Conservation (phyloP, 2,888 invertebrate genomes). For the Stictocephala bisonia region DNA sequence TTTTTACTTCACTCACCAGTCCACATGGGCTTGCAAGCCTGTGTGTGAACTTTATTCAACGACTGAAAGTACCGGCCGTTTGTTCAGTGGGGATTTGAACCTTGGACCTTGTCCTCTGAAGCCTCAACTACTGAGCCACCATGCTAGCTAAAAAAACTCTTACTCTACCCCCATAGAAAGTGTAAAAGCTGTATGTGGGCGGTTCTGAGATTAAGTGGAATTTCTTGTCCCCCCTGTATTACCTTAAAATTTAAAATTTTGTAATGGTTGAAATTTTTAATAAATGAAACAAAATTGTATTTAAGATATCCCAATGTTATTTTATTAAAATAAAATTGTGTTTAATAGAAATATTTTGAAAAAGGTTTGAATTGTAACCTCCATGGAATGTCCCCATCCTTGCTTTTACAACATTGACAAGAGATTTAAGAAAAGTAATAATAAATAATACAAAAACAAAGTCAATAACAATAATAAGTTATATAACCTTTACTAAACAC, state of each 20-base stretch:
- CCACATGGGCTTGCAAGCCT: no score
- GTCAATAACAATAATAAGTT: conserved; percentile 14
- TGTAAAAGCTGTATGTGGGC: not conserved
- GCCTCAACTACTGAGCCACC: no score
- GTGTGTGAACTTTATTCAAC: no score
- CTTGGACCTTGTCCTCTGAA: no score
- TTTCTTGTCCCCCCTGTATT: conserved; percentile 19
- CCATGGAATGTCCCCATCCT: conserved; percentile 19
- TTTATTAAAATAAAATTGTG: not conserved
- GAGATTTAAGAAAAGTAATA: conserved; percentile 7
- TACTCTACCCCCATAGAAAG: no score
- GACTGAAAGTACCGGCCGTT: no score
- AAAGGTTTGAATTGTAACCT: conserved; percentile 3
- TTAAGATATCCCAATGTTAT: conserved; percentile 3
- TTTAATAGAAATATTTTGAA: conserved; percentile 4
- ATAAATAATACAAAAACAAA: not conserved
- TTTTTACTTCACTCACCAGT: no score
- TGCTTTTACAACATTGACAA: conserved; percentile 23
- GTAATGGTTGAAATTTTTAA: not conserved
- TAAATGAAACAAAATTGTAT: conserved; percentile 22
- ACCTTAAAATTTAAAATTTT: not conserved
- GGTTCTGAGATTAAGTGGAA: conserved; percentile 24
- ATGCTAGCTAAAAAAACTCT: no score
- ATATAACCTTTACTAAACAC: conserved; percentile 6
- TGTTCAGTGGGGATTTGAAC: no score